Evolutionary conservation across 2,888 invertebrate species (phyloP), one percentile per base, ranked within the genome.

Genomic region (Papilio demoleus): DNA sequence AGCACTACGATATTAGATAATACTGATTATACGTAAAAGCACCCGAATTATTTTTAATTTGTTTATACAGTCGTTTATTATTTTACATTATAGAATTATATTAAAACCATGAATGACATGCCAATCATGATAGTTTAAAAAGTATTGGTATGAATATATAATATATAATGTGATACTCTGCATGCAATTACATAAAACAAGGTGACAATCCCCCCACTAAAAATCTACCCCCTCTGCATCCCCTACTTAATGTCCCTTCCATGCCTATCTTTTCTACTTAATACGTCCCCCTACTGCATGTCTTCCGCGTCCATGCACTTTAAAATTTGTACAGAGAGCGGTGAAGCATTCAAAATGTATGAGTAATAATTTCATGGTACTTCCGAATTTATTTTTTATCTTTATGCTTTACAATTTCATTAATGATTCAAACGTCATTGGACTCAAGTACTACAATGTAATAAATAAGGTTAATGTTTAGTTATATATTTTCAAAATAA

Each of bases 11-110:
- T 42, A 36, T 42, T 58, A 56, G 17, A 59, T 68, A 74, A 73
- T 74, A 74, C 74, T 73, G 74, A 72, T 67, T 70, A 70, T 70
- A 59, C 62, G 68, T 65, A 71, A 68, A 64, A 68, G 64, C 68
- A 68, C 68, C 68, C 60, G 65, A 67, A 64, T 60, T 40, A 60
- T 59, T 65, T 67, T 58, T 31, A 65, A 45, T 65, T 50, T 47
- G 45, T 56, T 65, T 63, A 59, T 71, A 66, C 40, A 66, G 59
- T 68, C 42, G 19, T 69, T 62, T 22, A 68, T 72, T 71, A n/a
- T 17, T 31, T 53, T 47, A 60, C n/a, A 19, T 22, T 17, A 45
- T 42, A 22, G 42, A 42, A 34, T 58, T 40, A 42, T 24, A 24
- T 22, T 31, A 24, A 45, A 36, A 22, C 12, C 22, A 12, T 4